Conservation (phyloP, 2,113 vertebrate species). For the Syngnathoides biaculeatus region DNA sequence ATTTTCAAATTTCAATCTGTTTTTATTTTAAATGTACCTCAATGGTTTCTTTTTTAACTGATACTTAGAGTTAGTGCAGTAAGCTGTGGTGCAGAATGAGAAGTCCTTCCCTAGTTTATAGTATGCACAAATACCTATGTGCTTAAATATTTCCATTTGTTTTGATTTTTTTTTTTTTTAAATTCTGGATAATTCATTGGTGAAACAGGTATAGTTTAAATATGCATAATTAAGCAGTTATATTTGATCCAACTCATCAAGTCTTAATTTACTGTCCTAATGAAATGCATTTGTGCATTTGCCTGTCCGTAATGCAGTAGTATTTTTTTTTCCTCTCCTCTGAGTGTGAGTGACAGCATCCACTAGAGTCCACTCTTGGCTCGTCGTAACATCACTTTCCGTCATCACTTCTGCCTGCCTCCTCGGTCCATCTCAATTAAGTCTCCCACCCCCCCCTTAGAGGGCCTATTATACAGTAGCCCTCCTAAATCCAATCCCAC, state of each 20-base stretch:
- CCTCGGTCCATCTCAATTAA: slow-evolving; percentile 66
- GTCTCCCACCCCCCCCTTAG: slow-evolving; percentile 50
- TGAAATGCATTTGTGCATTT: background rate
- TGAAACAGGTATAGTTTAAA: no score
- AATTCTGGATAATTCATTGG: no score
- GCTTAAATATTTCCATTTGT: no score
- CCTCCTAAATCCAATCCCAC: slow-evolving; percentile 64
- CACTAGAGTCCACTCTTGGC: slow-evolving; percentile 62
- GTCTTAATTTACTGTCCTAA: background rate
- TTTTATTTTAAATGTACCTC: no score
- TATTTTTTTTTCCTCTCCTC: background rate
- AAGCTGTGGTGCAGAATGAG: no score
- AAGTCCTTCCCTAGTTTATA: no score
- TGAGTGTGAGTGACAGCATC: slow-evolving; percentile 32
- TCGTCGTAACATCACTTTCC: slow-evolving; percentile 42
- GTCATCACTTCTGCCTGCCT: slow-evolving; percentile 28
- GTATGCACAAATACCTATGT: no score
- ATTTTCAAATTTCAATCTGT: no score
- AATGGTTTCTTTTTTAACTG: no score
- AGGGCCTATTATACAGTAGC: slow-evolving; percentile 65
- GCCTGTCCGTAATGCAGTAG: background rate
- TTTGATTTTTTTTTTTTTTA: no score
- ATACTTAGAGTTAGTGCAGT: no score
- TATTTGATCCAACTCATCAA: background rate
- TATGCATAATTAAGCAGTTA: no score